Conservation (phyloP, 2,113 vertebrate genomes). For the Clinocottus analis region DNA sequence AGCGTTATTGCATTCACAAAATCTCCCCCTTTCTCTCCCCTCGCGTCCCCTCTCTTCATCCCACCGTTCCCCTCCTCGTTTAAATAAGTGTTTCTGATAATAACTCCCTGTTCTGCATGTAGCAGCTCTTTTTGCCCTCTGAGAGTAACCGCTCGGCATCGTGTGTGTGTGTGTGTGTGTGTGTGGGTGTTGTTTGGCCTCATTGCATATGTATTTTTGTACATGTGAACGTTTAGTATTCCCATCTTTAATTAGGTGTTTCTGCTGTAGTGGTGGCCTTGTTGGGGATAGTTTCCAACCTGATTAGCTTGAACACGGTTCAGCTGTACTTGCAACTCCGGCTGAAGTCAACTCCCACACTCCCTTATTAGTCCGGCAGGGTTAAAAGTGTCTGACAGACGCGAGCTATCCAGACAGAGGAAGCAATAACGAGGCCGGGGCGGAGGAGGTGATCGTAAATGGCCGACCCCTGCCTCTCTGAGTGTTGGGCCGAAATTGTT, state of each 20-base stretch:
- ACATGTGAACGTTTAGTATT: constrained; percentile 59
- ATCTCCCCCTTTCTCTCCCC: constrained; percentile 42
- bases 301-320: constrained; percentile 50
- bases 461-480: constrained; percentile 43
- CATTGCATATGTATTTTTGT: constrained; percentile 22
- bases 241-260: constrained; percentile 63
- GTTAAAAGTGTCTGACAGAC: constrained; percentile 60
- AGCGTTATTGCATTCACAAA: constrained; percentile 69
- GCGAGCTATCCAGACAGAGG: constrained; percentile 31
- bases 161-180: constrained; percentile 8
- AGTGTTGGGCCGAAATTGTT: constrained; percentile 39
- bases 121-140: constrained; percentile 60
- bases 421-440: constrained; percentile 56
- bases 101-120: constrained; percentile 69
- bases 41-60: constrained; percentile 37
- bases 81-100: constrained; percentile 68
- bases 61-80: constrained; percentile 43
- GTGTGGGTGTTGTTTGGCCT: constrained; percentile 2
- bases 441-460: constrained; percentile 49
- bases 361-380: constrained; percentile 56
- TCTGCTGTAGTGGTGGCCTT: constrained; percentile 53
- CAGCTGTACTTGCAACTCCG: constrained; percentile 40
- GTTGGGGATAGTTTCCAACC: constrained; percentile 38
- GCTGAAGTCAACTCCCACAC: constrained; percentile 53
- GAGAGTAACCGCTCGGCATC: constrained; percentile 34